Base-by-base conservation (phyloP, 2,113 vertebrate species). In the Speoplatyrhinus poulsoni region DNA sequence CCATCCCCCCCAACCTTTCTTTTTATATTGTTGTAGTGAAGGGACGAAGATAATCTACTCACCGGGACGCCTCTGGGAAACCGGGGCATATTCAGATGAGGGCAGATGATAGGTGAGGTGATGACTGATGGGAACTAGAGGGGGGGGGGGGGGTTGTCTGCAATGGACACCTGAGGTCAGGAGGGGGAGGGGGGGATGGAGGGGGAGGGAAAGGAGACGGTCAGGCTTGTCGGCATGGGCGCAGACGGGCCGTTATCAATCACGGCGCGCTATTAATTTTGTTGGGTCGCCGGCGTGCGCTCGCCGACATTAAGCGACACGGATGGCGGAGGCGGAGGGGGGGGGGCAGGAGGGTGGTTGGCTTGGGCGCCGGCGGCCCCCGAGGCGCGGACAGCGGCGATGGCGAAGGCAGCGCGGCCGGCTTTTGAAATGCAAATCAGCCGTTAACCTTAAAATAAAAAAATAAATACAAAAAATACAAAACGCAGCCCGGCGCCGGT, bases 351-450 rank as follows among this genome's bases (percentile, higher is more conserved):
- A 19, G 19, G 19, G 19, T 19, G 19, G 19, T 19, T 19, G 19
- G 19, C 19, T 50, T 50, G 10, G 10, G 80, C 85, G 78, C 19
- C 50, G 60, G 36, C 60, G 41, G 36, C 16, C 41, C 15, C 60
- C 16, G 46, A 33, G 49, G 13, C 49, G 3, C 49, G 58, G n/a
- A 72, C 86, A 81, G 78, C 82, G 16, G 36, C 36, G 62, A 77
- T 79, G 85, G 75, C n/a, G 53, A 76, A n/a, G 50, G 50, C 73
- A 73, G n/a, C 19, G 17, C 76, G 80, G 77, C 41, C 66, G 85
- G 83, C 83, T 89, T 93, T 93, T 93, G 81, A 94, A 92, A 92
- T 92, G 90, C 83, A 92, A 93, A 93, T 93, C 84, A 83, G 88
- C 88, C 85, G 93, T 90, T 92, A 91, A 93, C 89, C 86, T 93